Evolutionary conservation across 2,888 invertebrate genomes (phyloP).

Genomic region (Dione juno): DNA sequence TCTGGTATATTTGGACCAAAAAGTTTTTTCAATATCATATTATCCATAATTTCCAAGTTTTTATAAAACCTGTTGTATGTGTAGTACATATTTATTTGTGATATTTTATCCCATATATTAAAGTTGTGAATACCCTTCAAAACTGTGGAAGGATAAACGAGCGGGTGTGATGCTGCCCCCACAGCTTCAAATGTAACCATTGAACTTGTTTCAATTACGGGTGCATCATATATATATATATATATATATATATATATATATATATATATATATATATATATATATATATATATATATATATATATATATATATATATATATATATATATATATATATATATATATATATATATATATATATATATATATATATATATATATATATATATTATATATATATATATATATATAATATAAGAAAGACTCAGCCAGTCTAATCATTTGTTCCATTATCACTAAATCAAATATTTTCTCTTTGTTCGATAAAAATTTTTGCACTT

Average conservation of each 20-base stretch:
- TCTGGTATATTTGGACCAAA: constrained; percentile 50
- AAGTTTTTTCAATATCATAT: constrained; percentile 45
- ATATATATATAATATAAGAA: too few species aligned
- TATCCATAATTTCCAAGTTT: constrained; percentile 30
- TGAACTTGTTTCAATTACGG: constrained; percentile 54
- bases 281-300: too few species aligned
- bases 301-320: too few species aligned
- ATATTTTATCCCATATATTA: constrained; percentile 51
- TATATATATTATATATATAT: too few species aligned
- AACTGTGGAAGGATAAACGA: constrained; percentile 51
- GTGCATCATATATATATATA: constrained; percentile 53
- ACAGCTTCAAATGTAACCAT: constrained; percentile 47
- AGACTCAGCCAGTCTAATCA: constrained; percentile 46
- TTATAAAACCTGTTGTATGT: constrained; percentile 32
- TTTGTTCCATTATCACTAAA: constrained; percentile 53
- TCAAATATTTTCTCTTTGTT: constrained; percentile 46
- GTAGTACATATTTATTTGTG: constrained; percentile 44
- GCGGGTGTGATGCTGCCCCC: constrained; percentile 48
- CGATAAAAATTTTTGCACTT: constrained; percentile 30
- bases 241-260: too few species aligned
- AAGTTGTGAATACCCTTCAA: too few species aligned
- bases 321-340: too few species aligned
- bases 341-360: too few species aligned
- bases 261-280: too few species aligned
- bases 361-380: too few species aligned